Evolutionary conservation across 2,888 invertebrate species (phyloP), one percentile per base, ranked within the genome.

Genomic region (Cosmia trapezina): DNA sequence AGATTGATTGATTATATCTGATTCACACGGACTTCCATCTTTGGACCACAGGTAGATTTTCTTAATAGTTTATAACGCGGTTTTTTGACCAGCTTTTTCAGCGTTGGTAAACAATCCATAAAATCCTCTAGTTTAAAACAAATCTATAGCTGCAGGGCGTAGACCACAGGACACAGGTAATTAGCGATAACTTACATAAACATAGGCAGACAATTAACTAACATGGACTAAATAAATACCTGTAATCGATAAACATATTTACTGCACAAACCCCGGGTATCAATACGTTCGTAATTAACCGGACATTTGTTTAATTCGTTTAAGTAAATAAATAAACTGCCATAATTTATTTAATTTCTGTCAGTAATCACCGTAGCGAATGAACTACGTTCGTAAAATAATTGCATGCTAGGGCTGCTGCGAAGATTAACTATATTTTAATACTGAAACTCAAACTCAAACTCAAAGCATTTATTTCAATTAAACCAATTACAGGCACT

Each of bases 281-380:
- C 60, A 66, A 67, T 77, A 71, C n/a, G 63, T 45, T 53, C 11
- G 60, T 54, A 83, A 80, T 73, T 75, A 80, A 72, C 60, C 63
- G 78, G 71, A 66, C 73, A 80, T 80, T 76, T 65, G 64, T 82
- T 82, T 54, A 81, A 81, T 79, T 75, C 76, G 72, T 76, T 78
- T 61, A 78, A 76, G 75, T 83, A 78, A 84, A 78, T 81, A 81
- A 84, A 76, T 67, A 83, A 84, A 83, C 56, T 84, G 63, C 28
- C 11, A 63, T 70, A 66, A 74, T 84, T 78, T 76, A 80, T 76
- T 70, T 64, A 75, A 84, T 75, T 83, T 73, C 54, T 68, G 78
- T 76, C 33, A 33, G 67, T 84, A 81, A 83, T 83, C 67, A 70
- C 81, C 78, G 78, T 64, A 37, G 83, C 78, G 67, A 81, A 78